phyloP scores from a whole-genome alignment of 2,797 vertebrate genomes.

The Spinibarbus caldwelli region DNA sequence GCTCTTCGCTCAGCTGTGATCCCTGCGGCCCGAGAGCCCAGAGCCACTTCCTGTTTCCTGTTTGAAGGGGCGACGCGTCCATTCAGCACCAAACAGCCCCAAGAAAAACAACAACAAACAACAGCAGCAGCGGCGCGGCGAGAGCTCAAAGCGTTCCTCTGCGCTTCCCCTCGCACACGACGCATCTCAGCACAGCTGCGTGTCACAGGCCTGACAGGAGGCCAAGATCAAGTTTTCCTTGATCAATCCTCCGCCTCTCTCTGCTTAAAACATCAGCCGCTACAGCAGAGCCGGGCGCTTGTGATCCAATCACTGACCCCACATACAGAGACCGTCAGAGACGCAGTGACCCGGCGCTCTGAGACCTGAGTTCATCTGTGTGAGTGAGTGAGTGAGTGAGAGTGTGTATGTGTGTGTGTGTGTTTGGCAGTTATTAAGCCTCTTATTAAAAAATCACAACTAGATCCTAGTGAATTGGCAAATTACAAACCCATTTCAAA shows the following conservation, averaged over 20 bases:
- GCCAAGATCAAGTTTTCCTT: neutral
- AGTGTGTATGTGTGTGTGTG: slow-evolving; percentile 44
- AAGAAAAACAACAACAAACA: slow-evolving; percentile 14
- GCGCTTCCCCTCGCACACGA: neutral
- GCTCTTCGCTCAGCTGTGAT: slow-evolving; percentile 20
- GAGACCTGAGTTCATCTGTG: neutral
- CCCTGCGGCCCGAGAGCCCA: neutral
- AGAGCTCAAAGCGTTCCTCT: neutral
- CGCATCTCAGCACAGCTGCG: neutral
- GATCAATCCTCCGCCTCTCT: neutral
- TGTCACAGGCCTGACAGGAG: neutral
- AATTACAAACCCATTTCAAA: no score
- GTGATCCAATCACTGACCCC: neutral
- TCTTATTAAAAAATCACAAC: no score
- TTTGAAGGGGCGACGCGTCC: neutral
- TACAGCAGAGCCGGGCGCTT: neutral
- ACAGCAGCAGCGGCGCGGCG: neutral
- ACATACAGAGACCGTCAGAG: neutral
- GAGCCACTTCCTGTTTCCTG: slow-evolving; percentile 43
- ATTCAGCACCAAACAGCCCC: slow-evolving; percentile 17
- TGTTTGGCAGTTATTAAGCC: no score
- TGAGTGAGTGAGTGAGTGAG: neutral
- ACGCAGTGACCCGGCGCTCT: no score
- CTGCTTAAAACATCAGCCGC: neutral
- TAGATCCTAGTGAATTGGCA: no score